Conservation (phyloP, 2,797 vertebrate species). For the Austrolebias charrua region DNA sequence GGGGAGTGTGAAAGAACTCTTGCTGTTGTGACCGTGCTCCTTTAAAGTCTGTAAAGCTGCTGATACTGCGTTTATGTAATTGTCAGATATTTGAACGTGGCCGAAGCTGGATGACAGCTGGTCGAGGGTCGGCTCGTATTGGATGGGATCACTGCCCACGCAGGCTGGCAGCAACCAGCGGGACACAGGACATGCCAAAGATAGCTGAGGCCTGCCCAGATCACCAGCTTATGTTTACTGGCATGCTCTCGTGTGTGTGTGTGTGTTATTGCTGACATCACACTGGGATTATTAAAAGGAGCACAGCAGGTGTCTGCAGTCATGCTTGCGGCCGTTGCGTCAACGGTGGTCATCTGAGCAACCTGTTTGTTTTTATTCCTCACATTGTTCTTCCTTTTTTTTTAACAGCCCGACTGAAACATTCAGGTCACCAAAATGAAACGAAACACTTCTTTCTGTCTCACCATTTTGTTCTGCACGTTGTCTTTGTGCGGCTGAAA, state of each 20-base stretch:
- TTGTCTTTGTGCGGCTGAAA: background rate
- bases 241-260: conserved; percentile 24
- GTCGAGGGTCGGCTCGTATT: conserved; percentile 53
- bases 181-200: conserved; percentile 59
- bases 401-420: background rate
- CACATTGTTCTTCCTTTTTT: background rate
- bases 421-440: background rate
- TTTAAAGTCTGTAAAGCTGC: conserved; percentile 28
- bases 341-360: conserved; percentile 23
- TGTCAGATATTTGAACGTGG: conserved; percentile 29
- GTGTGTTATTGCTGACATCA: conserved; percentile 39
- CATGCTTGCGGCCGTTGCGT: conserved; percentile 39
- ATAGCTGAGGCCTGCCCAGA: conserved; percentile 60
- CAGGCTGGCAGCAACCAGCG: conserved; percentile 55
- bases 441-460: background rate
- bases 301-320: conserved; percentile 53
- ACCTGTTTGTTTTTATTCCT: conserved; percentile 15
- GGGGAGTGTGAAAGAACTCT: background rate
- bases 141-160: conserved; percentile 46
- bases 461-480: background rate
- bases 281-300: conserved; percentile 56
- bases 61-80: conserved; percentile 30
- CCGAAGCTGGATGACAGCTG: conserved; percentile 62
- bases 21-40: background rate
- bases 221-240: conserved; percentile 52